Evolutionary conservation across 37 sponge, comb jelly and placozoan species (phyloP), one percentile per base, ranked within the genome.

Genomic region (Ephydatia muelleri): DNA sequence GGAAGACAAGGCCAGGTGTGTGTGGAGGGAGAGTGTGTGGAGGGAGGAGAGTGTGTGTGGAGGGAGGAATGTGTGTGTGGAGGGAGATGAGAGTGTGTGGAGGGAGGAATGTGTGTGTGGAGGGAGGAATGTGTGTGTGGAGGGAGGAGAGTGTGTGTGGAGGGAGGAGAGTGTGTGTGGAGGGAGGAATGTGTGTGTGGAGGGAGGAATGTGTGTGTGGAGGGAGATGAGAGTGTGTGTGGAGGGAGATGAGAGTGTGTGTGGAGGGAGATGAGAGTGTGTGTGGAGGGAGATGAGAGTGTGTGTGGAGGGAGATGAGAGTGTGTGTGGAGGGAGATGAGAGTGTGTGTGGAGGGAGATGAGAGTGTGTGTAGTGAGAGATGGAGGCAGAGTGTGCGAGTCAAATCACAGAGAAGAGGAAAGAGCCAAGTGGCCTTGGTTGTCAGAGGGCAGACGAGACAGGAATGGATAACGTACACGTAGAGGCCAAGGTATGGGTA

Each of bases 131-230:
- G 11, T 3, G 25, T 33, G 30, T 3, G 26, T 29, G 78, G 36
- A 36, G 49, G 11, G 39, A 48, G 78, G 39, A 27, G 78, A 8
- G 36, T 70, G 71, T 70, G 71, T 70, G 71, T 9, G 43, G 43
- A 43, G 43, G 3, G 43, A 43, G 43, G 43, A 43, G 6, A 43
- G 6, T 3, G 43, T 43, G 30, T 3, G 70, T 31, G 70, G 3
- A 43, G 6, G 43, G 43, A 6, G 6, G 43, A 43, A 6, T 43
- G 43, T n/a, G n/a, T n/a, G n/a, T n/a, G n/a, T n/a, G n/a, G n/a
- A n/a, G 6, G 43, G 43, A 43, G 43, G 43, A 43, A 43, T 3
- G 6, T 3, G 43, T 3, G 43, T 43, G 43, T 43, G 43, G 3
- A 43, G 6, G 43, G 43, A 6, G 6, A 6, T 43, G 43, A 43